Evolutionary conservation across 2,888 invertebrate species (phyloP).

Genomic region (Chesias legatella): DNA sequence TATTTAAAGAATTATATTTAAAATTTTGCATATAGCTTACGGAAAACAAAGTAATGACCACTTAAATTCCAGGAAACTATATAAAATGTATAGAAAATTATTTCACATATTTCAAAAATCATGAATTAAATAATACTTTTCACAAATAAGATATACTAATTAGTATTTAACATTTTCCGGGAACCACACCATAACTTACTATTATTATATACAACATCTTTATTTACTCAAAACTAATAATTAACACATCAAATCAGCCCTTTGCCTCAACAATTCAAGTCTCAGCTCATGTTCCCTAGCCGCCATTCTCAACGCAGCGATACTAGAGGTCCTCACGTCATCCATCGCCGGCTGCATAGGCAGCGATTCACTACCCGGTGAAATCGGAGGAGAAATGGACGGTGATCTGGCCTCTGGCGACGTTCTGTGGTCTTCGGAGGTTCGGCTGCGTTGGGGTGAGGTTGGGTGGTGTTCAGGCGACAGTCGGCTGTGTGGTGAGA

Average conservation of each 20-base stretch:
- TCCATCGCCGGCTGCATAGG: slow-evolving; percentile 68
- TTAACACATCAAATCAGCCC: slow-evolving; percentile 75
- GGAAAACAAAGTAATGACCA: too few relatives aligned
- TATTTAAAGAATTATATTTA: too few relatives aligned
- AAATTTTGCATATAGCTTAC: too few relatives aligned
- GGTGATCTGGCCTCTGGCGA: slow-evolving; percentile 57
- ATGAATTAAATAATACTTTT: too few relatives aligned
- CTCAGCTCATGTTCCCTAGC: slow-evolving; percentile 94
- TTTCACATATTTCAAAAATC: too few relatives aligned
- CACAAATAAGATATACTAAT: too few relatives aligned
- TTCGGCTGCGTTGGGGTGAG: slow-evolving; percentile 54
- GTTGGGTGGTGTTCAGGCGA: slow-evolving; percentile 61
- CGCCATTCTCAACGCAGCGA: slow-evolving; percentile 91
- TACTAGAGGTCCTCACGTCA: slow-evolving; percentile 92
- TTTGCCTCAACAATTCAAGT: slow-evolving; percentile 89
- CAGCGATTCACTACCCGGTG: slow-evolving; percentile 73
- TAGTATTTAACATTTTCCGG: too few relatives aligned
- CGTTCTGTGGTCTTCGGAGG: slow-evolving; percentile 38
- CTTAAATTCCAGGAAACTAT: too few relatives aligned
- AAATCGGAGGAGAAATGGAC: slow-evolving; percentile 77
- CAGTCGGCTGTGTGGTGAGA: slow-evolving; percentile 57
- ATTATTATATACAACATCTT: neutral
- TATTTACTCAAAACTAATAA: slow-evolving; percentile 1
- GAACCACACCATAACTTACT: neutral
- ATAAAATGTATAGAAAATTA: too few relatives aligned